These are phyloP conservation scores for Belonocnema kinseyi DNA, from an alignment of 1,140 invertebrate species.

Conservation along the genomic window DNA sequence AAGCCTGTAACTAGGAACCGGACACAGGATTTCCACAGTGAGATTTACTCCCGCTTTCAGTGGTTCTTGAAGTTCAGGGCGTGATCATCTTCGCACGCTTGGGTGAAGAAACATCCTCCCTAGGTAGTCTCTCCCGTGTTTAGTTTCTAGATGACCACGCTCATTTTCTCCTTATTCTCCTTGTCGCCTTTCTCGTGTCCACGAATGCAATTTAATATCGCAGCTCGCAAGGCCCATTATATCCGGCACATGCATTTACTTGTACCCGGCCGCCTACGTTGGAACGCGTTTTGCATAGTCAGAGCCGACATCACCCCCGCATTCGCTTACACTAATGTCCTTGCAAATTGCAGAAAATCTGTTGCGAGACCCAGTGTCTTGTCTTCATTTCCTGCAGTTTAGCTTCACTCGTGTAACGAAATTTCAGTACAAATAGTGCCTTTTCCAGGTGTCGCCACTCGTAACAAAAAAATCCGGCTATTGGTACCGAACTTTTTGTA, in stretches of 20 bases:
- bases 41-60: neutral
- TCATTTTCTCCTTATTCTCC: neutral
- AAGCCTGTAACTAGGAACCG: constrained; percentile 15
- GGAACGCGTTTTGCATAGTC: constrained; percentile 5
- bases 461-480: too few relatives aligned
- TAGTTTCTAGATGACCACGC: neutral
- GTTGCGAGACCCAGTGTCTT: neutral
- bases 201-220: constrained; percentile 9
- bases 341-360: constrained; percentile 1
- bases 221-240: neutral
- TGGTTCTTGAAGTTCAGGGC: neutral
- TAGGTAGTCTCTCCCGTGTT: neutral
- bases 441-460: too few relatives aligned
- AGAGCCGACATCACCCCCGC: neutral
- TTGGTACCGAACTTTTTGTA: too few relatives aligned
- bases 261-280: neutral
- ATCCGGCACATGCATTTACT: constrained; percentile 2
- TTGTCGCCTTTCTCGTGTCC: neutral
- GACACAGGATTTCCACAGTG: neutral
- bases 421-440: too few relatives aligned
- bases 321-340: constrained; percentile 5
- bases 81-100: neutral
- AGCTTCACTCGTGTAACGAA: neutral
- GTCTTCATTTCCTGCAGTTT: neutral
- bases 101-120: neutral